These are phyloP conservation scores for Tragulus kanchil DNA, from an alignment of 2,113 vertebrate species.

Conservation along the genomic window DNA sequence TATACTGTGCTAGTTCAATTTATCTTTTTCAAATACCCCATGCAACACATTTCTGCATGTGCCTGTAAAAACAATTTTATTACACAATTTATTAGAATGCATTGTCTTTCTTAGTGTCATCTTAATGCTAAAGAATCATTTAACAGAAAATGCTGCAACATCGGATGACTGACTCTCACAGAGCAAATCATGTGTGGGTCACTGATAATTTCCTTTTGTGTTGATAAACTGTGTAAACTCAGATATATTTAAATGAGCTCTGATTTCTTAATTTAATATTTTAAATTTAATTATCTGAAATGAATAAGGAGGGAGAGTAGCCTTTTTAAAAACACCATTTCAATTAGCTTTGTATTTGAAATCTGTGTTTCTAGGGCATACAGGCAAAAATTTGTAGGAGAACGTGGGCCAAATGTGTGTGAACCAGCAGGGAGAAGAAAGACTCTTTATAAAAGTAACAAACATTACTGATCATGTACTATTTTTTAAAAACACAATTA, in stretches of 20 bases:
- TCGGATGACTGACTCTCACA: not conserved
- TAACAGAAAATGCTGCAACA: not conserved
- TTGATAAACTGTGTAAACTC: not conserved
- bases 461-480: not conserved
- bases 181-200: not conserved
- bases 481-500: not conserved
- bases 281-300: conserved; percentile 24
- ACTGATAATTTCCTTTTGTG: not conserved
- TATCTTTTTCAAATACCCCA: conserved; percentile 23
- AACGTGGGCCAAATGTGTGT: not conserved
- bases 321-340: not conserved
- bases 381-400: not conserved
- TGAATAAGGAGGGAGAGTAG: not conserved
- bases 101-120: not conserved
- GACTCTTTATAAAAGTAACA: not conserved
- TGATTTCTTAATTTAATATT: not conserved
- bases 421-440: not conserved
- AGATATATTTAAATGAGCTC: not conserved
- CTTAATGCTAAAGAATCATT: not conserved
- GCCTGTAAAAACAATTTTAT: not conserved
- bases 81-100: not conserved
- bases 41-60: not conserved
- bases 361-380: not conserved
- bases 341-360: not conserved
- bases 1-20: not conserved